These are phyloP conservation scores for Halcyon badia DNA, from an alignment of 2,797 vertebrate species.

Conservation along the genomic window DNA sequence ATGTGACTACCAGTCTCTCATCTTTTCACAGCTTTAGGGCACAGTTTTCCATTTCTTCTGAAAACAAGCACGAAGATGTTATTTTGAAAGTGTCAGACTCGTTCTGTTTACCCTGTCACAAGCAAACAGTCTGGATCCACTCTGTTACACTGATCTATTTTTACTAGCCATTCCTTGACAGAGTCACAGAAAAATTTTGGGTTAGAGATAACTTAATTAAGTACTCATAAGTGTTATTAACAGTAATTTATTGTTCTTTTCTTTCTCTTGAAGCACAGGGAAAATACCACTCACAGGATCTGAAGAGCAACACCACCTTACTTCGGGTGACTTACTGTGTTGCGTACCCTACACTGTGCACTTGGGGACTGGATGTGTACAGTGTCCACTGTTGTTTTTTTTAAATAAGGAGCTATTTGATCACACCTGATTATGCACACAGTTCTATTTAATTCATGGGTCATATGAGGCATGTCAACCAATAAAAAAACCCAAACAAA, in stretches of 20 bases:
- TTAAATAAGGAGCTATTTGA: background rate
- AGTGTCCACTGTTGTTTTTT: background rate
- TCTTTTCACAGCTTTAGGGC: background rate
- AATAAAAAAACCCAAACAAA: background rate
- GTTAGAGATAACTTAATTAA: background rate
- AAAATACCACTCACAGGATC: background rate
- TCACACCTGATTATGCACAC: background rate
- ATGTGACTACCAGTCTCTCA: background rate
- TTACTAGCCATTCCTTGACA: background rate
- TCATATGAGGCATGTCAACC: background rate
- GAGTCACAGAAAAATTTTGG: background rate
- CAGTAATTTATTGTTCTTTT: background rate
- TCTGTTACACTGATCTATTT: background rate
- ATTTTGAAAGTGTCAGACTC: background rate
- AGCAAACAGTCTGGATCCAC: background rate
- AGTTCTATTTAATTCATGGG: background rate
- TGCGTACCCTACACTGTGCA: background rate
- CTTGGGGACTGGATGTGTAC: background rate
- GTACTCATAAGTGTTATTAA: background rate
- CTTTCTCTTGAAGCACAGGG: background rate
- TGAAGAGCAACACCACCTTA: background rate
- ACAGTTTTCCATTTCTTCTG: background rate
- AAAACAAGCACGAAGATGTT: background rate
- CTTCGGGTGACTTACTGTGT: background rate
- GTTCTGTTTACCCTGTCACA: background rate